Base-by-base conservation (phyloP, 2,888 invertebrate species). In the Elegia similella region DNA sequence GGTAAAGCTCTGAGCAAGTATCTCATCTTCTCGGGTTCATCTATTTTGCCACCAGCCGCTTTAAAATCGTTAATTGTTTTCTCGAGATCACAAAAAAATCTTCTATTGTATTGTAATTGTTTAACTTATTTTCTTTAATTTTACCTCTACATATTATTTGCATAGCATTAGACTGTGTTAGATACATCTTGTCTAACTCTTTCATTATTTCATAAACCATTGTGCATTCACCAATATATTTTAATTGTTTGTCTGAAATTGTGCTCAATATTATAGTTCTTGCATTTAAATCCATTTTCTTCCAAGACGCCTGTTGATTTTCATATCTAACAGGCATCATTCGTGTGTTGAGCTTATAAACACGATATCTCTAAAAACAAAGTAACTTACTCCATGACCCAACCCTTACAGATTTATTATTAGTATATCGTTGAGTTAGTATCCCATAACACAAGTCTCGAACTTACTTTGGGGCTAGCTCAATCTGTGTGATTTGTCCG, bases 141-240 rank as follows among this genome's bases (percentile, higher is more conserved):
- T 71, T 69, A 55, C 64, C 61, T 62, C 67, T 59, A 42, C 68
- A 67, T 61, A 67, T 63, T 52, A 68, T 69, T 63, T 70, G 68
- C 62, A 69, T 57, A 47, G 67, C 63, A 7, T 67, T 70, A 47
- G 64, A 68, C 48, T 64, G 57, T 54, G 62, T 64, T 59, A 66
- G 23, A 54, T 68, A 68, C 62, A 67, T 68, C 10, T 66, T 65
- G 55, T 70, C 66, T 30, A 67, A 64, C 17, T 66, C 67, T 12
- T 59, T 50, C 10, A 68, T 34, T 59, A 64, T 64, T 50, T 68
- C 60, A 60, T 53, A 61, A 15, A 63, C 63, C 17, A 62, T 63
- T 61, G 48, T 60, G 16, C 62, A 62, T 54, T 61, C 57, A 60
- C 61, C 62, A 6, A 69, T 59, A 56, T 64, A 65, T 63, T 70